phyloP scores from a whole-genome alignment of 92 coral and sea anemone genomes.

The Bergia puertoricense region DNA sequence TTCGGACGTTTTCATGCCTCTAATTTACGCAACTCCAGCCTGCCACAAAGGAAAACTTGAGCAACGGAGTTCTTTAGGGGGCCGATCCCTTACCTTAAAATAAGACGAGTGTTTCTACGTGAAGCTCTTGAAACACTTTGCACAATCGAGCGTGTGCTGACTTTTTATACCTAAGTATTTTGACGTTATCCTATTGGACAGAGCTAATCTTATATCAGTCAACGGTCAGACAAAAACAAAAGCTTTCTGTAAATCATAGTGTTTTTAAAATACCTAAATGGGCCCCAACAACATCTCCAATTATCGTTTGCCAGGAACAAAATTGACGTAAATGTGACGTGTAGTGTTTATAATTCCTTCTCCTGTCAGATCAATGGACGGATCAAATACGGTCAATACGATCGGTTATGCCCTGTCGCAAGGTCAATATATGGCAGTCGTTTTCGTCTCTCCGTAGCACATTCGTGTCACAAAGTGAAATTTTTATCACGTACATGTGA shows the following conservation, averaged over 20 bases:
- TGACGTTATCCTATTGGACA: conserved; percentile 27
- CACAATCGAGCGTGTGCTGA: not conserved
- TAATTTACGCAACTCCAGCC: not conserved
- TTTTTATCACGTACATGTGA: conserved; percentile 7
- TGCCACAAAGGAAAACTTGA: not conserved
- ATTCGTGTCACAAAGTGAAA: conserved; percentile 20
- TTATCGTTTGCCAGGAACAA: not conserved
- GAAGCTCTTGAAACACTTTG: not conserved
- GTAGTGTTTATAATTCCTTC: not conserved
- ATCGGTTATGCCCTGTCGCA: conserved; percentile 13
- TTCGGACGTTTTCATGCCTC: conserved; percentile 27
- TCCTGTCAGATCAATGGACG: not conserved
- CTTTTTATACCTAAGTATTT: conserved; percentile 31
- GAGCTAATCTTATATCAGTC: conserved; percentile 19
- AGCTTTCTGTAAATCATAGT: not conserved
- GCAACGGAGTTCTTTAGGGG: not conserved
- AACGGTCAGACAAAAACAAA: conserved; percentile 7
- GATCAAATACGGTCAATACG: conserved; percentile 2
- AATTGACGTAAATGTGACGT: conserved; percentile 28
- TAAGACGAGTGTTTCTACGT: not conserved
- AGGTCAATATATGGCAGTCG: not conserved
- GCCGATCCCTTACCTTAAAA: not conserved
- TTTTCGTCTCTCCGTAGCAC: not conserved
- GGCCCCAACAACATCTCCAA: not conserved
- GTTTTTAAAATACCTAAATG: not conserved